Conservation (phyloP, 2,113 vertebrate species). For the Climacteris rufus region DNA sequence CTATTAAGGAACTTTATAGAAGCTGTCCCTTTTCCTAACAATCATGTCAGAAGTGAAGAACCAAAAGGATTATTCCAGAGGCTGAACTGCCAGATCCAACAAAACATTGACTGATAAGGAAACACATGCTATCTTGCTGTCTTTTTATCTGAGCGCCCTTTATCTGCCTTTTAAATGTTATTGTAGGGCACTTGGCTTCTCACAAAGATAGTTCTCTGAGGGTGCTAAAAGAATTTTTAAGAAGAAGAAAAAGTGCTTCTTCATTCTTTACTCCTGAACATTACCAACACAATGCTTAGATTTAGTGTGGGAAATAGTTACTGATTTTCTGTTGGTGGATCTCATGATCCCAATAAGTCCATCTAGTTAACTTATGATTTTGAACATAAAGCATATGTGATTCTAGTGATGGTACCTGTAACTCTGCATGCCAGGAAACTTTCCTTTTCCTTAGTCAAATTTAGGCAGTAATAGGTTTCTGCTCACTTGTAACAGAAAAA, state of each 20-base stretch:
- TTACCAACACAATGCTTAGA: not conserved
- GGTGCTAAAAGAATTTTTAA: not conserved
- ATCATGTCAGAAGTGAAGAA: not conserved
- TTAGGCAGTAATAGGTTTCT: not conserved
- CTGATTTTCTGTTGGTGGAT: not conserved
- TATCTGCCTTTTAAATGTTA: conserved; percentile 21
- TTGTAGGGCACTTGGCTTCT: not conserved
- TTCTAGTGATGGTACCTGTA: not conserved
- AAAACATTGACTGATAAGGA: conserved; percentile 17
- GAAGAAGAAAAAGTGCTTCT: not conserved
- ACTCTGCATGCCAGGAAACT: not conserved
- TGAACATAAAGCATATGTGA: not conserved
- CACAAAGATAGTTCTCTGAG: not conserved
- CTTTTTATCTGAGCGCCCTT: not conserved
- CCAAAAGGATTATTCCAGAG: conserved; percentile 7
- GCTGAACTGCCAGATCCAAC: not conserved
- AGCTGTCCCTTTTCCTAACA: not conserved
- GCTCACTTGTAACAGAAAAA: not conserved
- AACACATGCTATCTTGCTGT: not conserved
- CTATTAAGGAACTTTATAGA: not conserved
- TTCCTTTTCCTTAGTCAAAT: not conserved
- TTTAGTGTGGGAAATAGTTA: not conserved
- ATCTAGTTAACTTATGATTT: not conserved
- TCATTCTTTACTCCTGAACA: not conserved
- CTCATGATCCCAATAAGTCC: not conserved